A percentile compares a stretch with the other conserved stretches of the same genome.
Evolutionary conservation across 2,888 invertebrate genomes (phyloP).

Genomic region (Barypeithes pellucidus): DNA sequence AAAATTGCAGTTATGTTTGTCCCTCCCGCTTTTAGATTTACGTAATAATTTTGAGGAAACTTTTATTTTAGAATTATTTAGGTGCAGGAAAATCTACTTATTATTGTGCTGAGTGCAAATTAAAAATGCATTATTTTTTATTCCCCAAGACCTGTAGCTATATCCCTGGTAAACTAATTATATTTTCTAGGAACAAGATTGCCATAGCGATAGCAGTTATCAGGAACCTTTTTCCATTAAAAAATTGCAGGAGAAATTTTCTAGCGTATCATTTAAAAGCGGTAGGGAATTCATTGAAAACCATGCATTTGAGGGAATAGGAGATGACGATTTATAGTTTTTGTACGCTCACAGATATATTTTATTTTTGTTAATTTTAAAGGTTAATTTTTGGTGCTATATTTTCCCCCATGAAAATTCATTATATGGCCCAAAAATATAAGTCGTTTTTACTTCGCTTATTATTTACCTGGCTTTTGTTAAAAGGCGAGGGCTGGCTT

Average conservation of each 20-base stretch:
- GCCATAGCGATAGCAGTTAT: conserved; percentile 47
- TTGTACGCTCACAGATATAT: conserved; percentile 33
- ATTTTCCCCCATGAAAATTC: conserved; percentile 53
- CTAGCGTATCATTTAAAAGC: conserved; percentile 80
- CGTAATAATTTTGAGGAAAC: no score
- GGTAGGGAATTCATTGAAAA: conserved; percentile 87
- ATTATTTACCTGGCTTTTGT: background rate
- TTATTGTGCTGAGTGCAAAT: no score
- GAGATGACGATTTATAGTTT: conserved; percentile 90
- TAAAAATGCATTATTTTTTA: no score
- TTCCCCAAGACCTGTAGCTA: no score
- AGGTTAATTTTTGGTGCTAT: conserved; percentile 57
- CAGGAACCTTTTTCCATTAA: conserved; percentile 84
- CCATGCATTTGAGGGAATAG: conserved; percentile 95
- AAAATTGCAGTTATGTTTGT: no score
- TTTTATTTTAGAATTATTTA: no score
- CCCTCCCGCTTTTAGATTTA: no score
- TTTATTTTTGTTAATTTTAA: conserved; percentile 47
- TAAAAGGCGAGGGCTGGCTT: no score
- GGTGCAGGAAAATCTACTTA: no score
- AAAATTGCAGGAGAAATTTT: conserved; percentile 81
- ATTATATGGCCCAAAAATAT: background rate
- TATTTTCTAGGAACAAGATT: conserved; percentile 41
- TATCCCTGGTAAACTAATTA: background rate
- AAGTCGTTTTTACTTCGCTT: background rate